Evolutionary conservation across 2,888 invertebrate species (phyloP), one percentile per base, ranked within the genome.

Genomic region (Papilio demoleus): DNA sequence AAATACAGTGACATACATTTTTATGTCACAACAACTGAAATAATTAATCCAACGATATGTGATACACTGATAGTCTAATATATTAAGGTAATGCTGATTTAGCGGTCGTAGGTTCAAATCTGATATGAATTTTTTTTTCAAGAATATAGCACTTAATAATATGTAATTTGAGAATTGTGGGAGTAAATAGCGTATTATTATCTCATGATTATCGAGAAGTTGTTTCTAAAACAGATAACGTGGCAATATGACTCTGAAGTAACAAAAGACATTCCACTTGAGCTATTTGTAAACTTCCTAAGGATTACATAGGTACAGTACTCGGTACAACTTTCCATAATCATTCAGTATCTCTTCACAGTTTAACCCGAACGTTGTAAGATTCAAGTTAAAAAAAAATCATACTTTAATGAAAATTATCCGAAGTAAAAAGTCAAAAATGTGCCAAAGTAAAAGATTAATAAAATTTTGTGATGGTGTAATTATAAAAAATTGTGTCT

Each of bases 241-340:
- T 47, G 47, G 22, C n/a, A 47, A 4, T 22, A 47, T 47, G 22
- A 19, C 8, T 38, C 17, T n/a, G 14, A 45, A 22, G 60, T 12
- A 19, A 61, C 17, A 60, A 67, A 65, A 53, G 65, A 66, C 65
- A 62, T 70, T 70, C 61, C 31, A 61, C 60, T 27, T 17, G 17
- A 12, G 38, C 14, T 65, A 65, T 65, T 65, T 67, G 61, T 53
- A 61, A 67, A 60, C 50, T 63, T 59, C 22, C 14, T 3, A 50
- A 60, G 40, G 53, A 53, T 42, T 36, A 27, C 4, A n/a, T 42
- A 12, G 8, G 4, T 31, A 42, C 12, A 22, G n/a, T 22, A 47
- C 40, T 22, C 24, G 27, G 4, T 27, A 36, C 40, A 17, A 12
- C 17, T 24, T 38, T 24, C 24, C 14, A 17, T 31, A 17, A 45